Percentiles rank a stretch among this genome's conserved stretches.
Evolutionary conservation across 1,140 invertebrate species (phyloP).

Genomic region (Hylyphantes graminicola): DNA sequence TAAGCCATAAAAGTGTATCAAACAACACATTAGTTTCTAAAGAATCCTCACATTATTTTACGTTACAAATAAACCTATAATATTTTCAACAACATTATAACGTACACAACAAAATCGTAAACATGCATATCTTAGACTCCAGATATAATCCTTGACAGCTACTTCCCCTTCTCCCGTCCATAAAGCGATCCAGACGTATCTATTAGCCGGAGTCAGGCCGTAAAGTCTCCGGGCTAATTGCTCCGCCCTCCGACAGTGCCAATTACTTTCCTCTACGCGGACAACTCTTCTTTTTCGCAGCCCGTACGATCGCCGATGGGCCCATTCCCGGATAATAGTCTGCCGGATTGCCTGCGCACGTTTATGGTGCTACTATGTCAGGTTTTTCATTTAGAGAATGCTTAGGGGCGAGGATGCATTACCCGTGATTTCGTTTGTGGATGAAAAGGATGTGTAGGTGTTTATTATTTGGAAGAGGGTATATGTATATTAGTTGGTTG

Average conservation of each 20-base stretch:
- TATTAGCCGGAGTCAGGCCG: slow-evolving; percentile 36
- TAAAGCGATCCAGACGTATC: slow-evolving; percentile 15
- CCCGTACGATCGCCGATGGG: neutral
- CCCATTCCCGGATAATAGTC: slow-evolving; percentile 3
- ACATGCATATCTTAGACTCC: neutral
- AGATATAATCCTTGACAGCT: slow-evolving; percentile 14
- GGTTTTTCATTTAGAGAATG: too few species aligned
- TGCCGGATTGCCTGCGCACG: neutral
- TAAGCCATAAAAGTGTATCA: too few species aligned
- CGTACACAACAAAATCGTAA: too few species aligned
- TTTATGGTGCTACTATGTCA: neutral
- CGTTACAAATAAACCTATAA: too few species aligned
- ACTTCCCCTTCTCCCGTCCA: neutral
- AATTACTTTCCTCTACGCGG: slow-evolving; percentile 21
- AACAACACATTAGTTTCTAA: too few species aligned
- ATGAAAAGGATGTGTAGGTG: too few species aligned
- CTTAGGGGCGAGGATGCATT: too few species aligned
- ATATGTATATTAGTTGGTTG: too few species aligned
- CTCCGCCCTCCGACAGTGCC: slow-evolving; percentile 11
- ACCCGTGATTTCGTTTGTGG: too few species aligned
- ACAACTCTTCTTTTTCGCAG: neutral
- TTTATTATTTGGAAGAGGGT: too few species aligned
- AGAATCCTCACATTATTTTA: too few species aligned
- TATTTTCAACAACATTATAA: too few species aligned
- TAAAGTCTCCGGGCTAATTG: slow-evolving; percentile 32